Percentiles rank a stretch among this genome's conserved stretches.
phyloP scores from a whole-genome alignment of 2,888 invertebrate genomes.

The Gasteruption jaculator region DNA sequence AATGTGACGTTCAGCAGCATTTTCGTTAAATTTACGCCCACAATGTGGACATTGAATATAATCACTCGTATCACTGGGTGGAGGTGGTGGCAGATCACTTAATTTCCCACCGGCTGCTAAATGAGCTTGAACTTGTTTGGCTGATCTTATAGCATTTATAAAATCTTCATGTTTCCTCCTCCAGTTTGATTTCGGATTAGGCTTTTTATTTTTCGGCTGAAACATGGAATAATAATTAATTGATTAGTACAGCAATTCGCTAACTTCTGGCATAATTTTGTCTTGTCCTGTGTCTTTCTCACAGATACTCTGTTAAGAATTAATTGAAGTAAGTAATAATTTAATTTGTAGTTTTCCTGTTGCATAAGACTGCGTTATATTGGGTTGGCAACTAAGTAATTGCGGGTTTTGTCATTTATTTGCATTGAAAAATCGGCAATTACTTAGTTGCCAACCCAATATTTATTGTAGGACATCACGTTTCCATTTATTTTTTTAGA shows the following conservation, averaged over 20 bases:
- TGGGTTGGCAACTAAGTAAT: too few relatives aligned
- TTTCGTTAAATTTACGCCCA: constrained; percentile 75
- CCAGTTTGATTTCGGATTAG: constrained; percentile 65
- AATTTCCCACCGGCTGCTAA: constrained; percentile 81
- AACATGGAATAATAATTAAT: constrained; percentile 18
- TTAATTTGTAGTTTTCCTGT: too few relatives aligned
- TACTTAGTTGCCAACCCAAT: too few relatives aligned
- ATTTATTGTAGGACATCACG: too few relatives aligned
- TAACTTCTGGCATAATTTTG: neutral
- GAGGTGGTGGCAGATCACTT: constrained; percentile 84
- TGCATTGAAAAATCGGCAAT: too few relatives aligned
- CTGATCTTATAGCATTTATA: constrained; percentile 83
- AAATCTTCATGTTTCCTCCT: constrained; percentile 91
- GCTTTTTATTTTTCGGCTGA: constrained; percentile 34
- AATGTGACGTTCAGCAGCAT: constrained; percentile 85
- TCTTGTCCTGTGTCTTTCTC: neutral
- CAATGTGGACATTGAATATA: constrained; percentile 90
- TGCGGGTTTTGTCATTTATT: too few relatives aligned
- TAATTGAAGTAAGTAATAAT: neutral
- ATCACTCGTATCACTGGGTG: constrained; percentile 84
- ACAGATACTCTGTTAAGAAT: neutral
- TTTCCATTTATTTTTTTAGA: too few relatives aligned
- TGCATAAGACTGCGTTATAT: too few relatives aligned
- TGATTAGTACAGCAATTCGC: neutral
- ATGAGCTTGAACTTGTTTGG: constrained; percentile 78